A percentile compares a stretch with the other conserved stretches of the same genome.
phyloP scores from a whole-genome alignment of 2,113 vertebrate species.

The Peromyscus leucopus region DNA sequence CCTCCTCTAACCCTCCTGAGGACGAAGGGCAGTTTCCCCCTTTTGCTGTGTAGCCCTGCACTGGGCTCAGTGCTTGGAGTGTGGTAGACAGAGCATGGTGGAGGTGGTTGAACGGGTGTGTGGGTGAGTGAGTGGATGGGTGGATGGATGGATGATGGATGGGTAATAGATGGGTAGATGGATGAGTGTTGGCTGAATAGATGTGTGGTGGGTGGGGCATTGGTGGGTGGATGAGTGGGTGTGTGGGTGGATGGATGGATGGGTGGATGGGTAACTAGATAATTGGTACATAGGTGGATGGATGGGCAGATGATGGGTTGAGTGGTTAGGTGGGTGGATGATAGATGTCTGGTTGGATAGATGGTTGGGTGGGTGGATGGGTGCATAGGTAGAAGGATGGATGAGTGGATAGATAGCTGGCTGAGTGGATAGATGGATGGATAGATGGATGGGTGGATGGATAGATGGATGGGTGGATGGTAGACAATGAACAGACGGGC shows the following conservation, averaged over 20 bases:
- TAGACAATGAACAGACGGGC: not conserved
- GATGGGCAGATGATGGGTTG: not conserved
- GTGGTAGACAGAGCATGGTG: not conserved
- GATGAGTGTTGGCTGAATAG: not conserved
- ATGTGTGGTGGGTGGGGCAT: not conserved
- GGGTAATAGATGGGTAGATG: not conserved
- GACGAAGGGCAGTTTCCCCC: not conserved
- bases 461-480: not conserved
- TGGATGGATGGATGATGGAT: not conserved
- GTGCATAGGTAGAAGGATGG: not conserved
- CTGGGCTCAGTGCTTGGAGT: not conserved
- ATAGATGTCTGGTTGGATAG: not conserved
- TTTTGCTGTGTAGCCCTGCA: not conserved
- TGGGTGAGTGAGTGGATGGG: not conserved
- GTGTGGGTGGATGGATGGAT: not conserved
- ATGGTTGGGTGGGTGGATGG: not conserved
- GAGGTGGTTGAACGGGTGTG: not conserved
- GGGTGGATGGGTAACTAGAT: not conserved
- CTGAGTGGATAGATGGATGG: not conserved
- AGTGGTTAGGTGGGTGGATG: not conserved
- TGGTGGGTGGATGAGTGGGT: not conserved
- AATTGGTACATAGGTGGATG: not conserved
- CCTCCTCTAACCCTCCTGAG: not conserved
- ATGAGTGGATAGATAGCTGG: not conserved
- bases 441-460: not conserved